A percentile compares a stretch with the other conserved stretches of the same genome.
Conservation (phyloP, 2,888 invertebrate genomes). For the Phania funesta region DNA sequence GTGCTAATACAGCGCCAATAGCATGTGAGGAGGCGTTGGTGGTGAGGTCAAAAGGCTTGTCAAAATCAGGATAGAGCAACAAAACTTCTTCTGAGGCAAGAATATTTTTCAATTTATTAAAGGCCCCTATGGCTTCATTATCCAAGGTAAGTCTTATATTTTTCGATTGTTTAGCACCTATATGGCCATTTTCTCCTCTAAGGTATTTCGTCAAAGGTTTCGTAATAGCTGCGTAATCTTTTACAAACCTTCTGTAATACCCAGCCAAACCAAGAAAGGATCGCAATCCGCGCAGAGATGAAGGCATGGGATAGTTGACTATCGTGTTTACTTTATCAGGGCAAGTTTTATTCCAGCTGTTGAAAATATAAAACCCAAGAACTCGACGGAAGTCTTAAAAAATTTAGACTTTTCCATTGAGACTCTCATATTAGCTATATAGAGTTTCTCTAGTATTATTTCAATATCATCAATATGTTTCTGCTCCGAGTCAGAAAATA, state of each 20-base stretch:
- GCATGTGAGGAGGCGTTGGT: constrained; percentile 69
- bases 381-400: neutral
- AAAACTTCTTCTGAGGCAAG: constrained; percentile 4
- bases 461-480: neutral
- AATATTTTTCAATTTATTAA: neutral
- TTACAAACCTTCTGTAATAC: constrained; percentile 30
- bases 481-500: neutral
- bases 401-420: neutral
- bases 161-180: neutral
- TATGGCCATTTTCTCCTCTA: neutral
- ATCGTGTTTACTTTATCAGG: neutral
- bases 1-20: constrained; percentile 15
- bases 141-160: neutral
- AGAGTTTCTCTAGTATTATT: neutral
- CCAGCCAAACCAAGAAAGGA: constrained; percentile 17
- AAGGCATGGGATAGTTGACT: neutral
- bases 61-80: constrained; percentile 15
- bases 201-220: neutral
- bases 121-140: neutral
- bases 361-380: neutral
- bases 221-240: constrained; percentile 2
- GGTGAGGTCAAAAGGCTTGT: constrained; percentile 54
- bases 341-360: neutral
- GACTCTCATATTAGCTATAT: neutral
- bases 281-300: neutral